Evolutionary conservation across 2,888 invertebrate species (phyloP).

Genomic region (Meghimatium bilineatum): DNA sequence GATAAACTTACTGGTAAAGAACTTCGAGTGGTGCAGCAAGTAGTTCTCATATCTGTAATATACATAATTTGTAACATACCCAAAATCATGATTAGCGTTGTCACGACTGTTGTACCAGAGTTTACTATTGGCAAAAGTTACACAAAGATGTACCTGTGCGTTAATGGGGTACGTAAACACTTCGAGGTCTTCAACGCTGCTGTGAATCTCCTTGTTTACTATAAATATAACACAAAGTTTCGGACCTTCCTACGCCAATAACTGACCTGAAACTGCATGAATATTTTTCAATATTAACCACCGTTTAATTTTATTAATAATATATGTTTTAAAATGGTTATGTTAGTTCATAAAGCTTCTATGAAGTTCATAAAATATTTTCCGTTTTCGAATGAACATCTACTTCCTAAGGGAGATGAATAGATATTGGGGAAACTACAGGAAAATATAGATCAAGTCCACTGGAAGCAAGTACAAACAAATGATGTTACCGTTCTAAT

Average conservation of each 20-base stretch:
- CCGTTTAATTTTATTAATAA: no score
- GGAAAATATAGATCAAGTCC: no score
- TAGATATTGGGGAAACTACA: no score
- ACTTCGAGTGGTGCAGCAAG: conserved; percentile 8
- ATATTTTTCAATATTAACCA: no score
- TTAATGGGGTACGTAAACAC: background rate
- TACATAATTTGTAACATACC: conserved; percentile 17
- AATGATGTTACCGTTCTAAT: no score
- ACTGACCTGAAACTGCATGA: no score
- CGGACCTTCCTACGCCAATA: background rate
- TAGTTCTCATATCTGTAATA: conserved; percentile 16
- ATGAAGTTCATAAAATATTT: no score
- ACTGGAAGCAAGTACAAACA: no score
- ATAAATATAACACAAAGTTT: conserved; percentile 27
- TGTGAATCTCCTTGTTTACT: conserved; percentile 13
- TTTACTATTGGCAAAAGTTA: conserved; percentile 10
- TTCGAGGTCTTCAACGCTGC: conserved; percentile 1
- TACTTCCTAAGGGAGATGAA: no score
- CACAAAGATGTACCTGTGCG: background rate
- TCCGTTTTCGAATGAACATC: no score
- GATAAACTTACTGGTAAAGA: conserved; percentile 6
- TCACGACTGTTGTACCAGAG: background rate
- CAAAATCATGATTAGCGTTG: conserved; percentile 1
- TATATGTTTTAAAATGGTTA: no score
- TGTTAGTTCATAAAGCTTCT: no score